These are phyloP conservation scores for Drosophila nasuta DNA, from an alignment of 1,140 invertebrate species.

Conservation along the genomic window DNA sequence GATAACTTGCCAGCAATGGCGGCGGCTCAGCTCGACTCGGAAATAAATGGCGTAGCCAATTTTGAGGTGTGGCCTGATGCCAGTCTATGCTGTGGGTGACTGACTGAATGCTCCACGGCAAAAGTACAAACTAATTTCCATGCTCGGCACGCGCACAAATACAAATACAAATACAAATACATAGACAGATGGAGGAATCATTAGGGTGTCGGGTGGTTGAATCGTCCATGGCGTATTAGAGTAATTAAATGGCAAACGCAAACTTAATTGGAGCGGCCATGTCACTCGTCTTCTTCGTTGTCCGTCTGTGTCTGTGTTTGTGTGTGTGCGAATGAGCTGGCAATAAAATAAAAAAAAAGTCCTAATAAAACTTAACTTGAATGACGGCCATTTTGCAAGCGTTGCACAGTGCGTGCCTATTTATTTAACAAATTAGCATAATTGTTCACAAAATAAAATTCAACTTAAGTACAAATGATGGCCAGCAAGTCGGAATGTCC, in stretches of 20 bases:
- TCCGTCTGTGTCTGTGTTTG: constrained; percentile 8
- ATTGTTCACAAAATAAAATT: constrained; percentile 84
- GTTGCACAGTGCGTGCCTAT: constrained; percentile 65
- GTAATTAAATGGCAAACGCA: constrained; percentile 81
- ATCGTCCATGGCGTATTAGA: constrained; percentile 62
- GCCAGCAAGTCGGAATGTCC: constrained; percentile 21
- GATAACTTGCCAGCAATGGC: constrained; percentile 74
- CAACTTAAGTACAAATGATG: constrained; percentile 84
- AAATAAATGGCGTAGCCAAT: constrained; percentile 75
- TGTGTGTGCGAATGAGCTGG: constrained; percentile 49
- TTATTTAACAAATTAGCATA: constrained; percentile 84
- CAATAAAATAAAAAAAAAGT: constrained; percentile 79
- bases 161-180: constrained; percentile 39
- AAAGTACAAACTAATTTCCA: constrained; percentile 79
- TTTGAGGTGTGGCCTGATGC: constrained; percentile 70
- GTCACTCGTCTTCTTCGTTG: constrained; percentile 2
- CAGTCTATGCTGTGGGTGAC: constrained; percentile 20
- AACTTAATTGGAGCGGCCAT: constrained; percentile 73
- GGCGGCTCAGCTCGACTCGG: constrained; percentile 19
- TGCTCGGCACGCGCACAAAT: constrained; percentile 78
- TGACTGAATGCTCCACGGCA: not conserved
- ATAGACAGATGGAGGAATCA: constrained; percentile 22
- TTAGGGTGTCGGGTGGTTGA: constrained; percentile 38
- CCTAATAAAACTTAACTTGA: constrained; percentile 80
- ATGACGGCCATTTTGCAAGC: constrained; percentile 68